phyloP scores from a whole-genome alignment of 2,888 invertebrate genomes.

The Ariolimax columbianus region DNA sequence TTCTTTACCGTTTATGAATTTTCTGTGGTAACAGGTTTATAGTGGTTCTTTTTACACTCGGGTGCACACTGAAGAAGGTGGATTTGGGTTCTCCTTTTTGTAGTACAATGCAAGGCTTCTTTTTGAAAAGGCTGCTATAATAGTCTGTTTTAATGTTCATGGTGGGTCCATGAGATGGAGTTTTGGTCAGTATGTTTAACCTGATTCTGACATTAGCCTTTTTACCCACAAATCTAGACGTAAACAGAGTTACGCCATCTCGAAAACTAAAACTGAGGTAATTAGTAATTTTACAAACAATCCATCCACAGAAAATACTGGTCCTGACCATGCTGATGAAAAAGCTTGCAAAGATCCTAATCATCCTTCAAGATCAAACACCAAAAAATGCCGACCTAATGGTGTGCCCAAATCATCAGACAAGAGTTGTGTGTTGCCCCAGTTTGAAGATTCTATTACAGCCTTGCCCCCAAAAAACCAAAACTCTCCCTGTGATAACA shows the following conservation, averaged over 20 bases:
- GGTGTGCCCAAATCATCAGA: not conserved
- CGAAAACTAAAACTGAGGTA: not conserved
- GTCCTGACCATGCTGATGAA: not conserved
- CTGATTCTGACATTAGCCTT: no score
- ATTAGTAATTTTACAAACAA: not conserved
- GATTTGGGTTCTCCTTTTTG: no score
- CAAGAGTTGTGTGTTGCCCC: not conserved
- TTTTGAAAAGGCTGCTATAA: no score
- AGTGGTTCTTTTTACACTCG: no score
- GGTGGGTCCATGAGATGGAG: no score
- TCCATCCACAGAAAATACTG: not conserved
- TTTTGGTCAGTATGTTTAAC: no score
- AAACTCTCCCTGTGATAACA: not conserved
- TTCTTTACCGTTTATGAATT: no score
- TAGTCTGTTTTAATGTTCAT: no score
- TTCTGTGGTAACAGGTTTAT: no score
- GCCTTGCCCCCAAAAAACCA: not conserved
- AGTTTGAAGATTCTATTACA: constrained; percentile 40
- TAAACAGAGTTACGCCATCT: not conserved
- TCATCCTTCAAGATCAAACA: not conserved
- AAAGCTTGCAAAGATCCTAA: not conserved
- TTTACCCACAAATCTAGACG: no score
- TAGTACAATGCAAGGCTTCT: no score
- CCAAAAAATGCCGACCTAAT: not conserved
- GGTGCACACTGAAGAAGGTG: no score